A percentile compares a stretch with the other conserved stretches of the same genome.
Conservation (phyloP, 2,797 vertebrate species). For the Smutsia gigantea region DNA sequence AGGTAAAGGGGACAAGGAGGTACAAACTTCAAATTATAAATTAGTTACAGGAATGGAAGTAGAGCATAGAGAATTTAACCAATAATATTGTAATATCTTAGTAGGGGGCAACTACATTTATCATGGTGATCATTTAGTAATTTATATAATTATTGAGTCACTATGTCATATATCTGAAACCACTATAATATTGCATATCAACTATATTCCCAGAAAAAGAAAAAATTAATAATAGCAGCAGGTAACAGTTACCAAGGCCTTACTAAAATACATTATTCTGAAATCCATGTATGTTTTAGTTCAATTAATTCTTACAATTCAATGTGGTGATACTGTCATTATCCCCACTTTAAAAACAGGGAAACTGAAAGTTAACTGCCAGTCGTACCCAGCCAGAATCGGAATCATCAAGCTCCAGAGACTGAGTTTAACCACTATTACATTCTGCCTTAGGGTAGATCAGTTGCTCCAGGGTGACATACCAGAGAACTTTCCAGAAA, state of each 20-base stretch:
- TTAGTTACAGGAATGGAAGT: too few relatives aligned
- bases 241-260: neutral
- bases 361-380: neutral
- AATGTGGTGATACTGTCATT: neutral
- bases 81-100: too few relatives aligned
- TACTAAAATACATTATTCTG: slow-evolving; percentile 16
- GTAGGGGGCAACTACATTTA: too few relatives aligned
- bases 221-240: neutral
- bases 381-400: neutral
- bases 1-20: too few relatives aligned
- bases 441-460: neutral
- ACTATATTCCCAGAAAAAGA: too few relatives aligned
- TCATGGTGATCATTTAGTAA: too few relatives aligned
- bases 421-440: neutral
- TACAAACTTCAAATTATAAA: too few relatives aligned
- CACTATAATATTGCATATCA: too few relatives aligned
- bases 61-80: too few relatives aligned
- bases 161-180: too few relatives aligned
- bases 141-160: too few relatives aligned
- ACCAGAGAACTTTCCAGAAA: neutral
- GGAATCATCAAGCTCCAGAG: neutral
- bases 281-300: neutral
- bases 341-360: neutral
- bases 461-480: neutral
- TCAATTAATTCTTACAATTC: slow-evolving; percentile 5